Evolutionary conservation across 2,113 vertebrate genomes (phyloP).

Genomic region (Saccopteryx leptura): DNA sequence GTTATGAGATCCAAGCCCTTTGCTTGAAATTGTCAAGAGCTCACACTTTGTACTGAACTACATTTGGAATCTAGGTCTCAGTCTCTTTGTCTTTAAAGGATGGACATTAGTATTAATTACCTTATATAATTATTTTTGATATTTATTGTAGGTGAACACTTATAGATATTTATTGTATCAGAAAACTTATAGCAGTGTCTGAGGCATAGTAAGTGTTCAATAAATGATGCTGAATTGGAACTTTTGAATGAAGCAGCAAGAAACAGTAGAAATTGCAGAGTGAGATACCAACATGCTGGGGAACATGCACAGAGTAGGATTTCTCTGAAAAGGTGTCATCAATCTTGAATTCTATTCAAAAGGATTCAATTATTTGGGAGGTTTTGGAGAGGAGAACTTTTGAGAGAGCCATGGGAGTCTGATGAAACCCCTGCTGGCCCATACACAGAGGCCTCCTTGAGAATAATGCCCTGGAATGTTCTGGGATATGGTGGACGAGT

Average conservation of each 20-base stretch:
- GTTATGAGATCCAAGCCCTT: not conserved
- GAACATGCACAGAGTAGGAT: not conserved
- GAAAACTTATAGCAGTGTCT: not conserved
- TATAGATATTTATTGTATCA: too few species aligned
- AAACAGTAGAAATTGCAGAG: not conserved
- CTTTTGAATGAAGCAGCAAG: not conserved
- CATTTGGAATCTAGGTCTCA: not conserved
- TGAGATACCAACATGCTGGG: not conserved
- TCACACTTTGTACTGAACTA: not conserved
- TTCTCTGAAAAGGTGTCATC: not conserved
- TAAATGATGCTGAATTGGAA: not conserved
- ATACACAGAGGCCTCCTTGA: not conserved
- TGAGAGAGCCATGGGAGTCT: not conserved
- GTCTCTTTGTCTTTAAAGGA: not conserved
- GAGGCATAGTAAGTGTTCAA: not conserved
- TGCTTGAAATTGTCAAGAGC: not conserved
- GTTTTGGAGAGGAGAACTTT: not conserved
- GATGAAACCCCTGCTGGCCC: too few species aligned
- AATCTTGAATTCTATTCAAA: not conserved
- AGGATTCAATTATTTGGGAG: not conserved
- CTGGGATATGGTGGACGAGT: accelerated
- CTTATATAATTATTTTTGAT: not conserved
- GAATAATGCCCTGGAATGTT: not conserved
- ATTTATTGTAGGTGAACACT: not conserved
- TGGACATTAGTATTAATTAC: not conserved